Evolutionary conservation across 2,113 vertebrate genomes (phyloP).

Genomic region (Motacilla tschutschensis): DNA sequence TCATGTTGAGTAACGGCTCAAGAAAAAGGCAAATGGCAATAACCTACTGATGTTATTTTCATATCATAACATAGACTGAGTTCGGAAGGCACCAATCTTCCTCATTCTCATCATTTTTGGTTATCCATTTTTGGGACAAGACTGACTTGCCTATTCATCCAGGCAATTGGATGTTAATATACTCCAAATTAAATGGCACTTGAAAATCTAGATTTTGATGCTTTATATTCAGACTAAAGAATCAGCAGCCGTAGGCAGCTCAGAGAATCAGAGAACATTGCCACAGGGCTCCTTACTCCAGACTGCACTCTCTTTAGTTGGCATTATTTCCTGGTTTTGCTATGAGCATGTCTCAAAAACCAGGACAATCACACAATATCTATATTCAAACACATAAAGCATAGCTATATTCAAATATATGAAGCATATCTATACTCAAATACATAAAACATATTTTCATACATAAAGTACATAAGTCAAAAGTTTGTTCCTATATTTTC

Average conservation of each 20-base stretch:
- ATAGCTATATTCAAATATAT: neutral
- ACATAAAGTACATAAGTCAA: neutral
- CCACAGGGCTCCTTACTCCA: neutral
- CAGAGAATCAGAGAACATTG: neutral
- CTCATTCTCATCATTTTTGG: neutral
- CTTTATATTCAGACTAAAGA: neutral
- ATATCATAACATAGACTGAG: neutral
- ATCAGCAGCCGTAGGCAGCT: neutral
- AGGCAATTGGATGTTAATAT: neutral
- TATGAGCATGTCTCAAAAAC: neutral
- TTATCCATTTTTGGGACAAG: neutral
- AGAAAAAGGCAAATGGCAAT: neutral
- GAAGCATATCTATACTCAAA: neutral
- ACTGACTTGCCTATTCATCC: neutral
- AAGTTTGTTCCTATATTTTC: neutral
- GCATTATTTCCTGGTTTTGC: neutral
- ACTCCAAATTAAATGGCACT: neutral
- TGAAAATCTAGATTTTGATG: neutral
- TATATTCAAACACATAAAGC: neutral
- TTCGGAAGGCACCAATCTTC: neutral
- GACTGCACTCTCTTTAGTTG: neutral
- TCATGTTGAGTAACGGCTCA: neutral
- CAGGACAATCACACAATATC: fast-evolving
- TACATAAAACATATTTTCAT: neutral
- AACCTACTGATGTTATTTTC: neutral